Conservation (phyloP, 2,888 invertebrate species). For the Habrosyne pyritoides region DNA sequence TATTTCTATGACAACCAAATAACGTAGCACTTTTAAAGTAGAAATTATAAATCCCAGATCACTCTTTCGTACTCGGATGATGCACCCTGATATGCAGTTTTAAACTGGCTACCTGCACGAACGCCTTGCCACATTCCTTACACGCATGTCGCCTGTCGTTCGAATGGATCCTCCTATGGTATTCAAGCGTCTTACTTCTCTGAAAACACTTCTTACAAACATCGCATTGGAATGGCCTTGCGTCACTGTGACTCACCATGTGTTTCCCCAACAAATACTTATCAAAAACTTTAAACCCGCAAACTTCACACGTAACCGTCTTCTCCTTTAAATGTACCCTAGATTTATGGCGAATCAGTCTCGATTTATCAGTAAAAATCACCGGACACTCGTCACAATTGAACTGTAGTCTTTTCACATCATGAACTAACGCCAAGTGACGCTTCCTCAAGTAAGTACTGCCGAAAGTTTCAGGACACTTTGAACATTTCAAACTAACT, state of each 20-base stretch:
- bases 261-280: slow-evolving; percentile 78
- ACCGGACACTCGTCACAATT: slow-evolving; percentile 61
- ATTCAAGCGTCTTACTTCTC: slow-evolving; percentile 78
- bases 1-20: no score
- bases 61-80: slow-evolving; percentile 50
- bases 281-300: slow-evolving; percentile 65
- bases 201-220: slow-evolving; percentile 78
- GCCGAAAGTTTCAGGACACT: slow-evolving; percentile 56
- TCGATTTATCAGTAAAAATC: slow-evolving; percentile 55
- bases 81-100: slow-evolving; percentile 82
- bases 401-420: slow-evolving; percentile 57
- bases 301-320: slow-evolving; percentile 59
- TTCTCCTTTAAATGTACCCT: slow-evolving; percentile 66
- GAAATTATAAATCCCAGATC: slow-evolving; percentile 8
- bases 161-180: slow-evolving; percentile 81
- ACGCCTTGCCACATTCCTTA: slow-evolving; percentile 80
- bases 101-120: slow-evolving; percentile 82
- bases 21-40: no score
- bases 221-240: slow-evolving; percentile 78
- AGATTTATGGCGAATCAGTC: slow-evolving; percentile 55
- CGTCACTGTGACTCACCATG: slow-evolving; percentile 81
- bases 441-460: slow-evolving; percentile 60
- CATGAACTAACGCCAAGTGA: slow-evolving; percentile 63
- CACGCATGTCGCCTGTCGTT: slow-evolving; percentile 77
- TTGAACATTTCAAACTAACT: slow-evolving; percentile 51